Evolutionary conservation across 2,888 invertebrate genomes (phyloP), one percentile per base, ranked within the genome.

Genomic region (Megaustenia siamemsis): DNA sequence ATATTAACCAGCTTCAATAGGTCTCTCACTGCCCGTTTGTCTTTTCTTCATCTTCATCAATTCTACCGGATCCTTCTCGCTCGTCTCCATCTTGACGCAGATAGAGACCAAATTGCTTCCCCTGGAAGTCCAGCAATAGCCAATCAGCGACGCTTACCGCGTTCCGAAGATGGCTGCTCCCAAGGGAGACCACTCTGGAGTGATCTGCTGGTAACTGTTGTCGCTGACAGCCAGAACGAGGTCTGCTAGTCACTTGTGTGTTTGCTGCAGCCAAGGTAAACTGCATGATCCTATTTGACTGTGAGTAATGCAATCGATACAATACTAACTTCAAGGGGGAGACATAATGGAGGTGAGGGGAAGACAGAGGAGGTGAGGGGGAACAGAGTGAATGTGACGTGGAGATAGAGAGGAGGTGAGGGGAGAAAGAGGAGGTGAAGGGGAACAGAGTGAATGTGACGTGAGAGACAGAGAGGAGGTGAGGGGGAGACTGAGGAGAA

Each of bases 61-160:
- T 75, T 63, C 35, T 18, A 28, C 21, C 82, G 21, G 56, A 40
- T 53, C 38, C 12, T 15, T 43, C 75, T 82, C 75, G 45, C 75
- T 43, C 43, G 75, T 21, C 63, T 60, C 63, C 75, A 82, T 82
- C 82, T 63, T 82, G 63, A 73, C 71, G 71, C 40, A 73, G 82
- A 82, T 75, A 53, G 38, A 43, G 66, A 75, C 82, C 82, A 82
- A 82, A 82, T 75, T 82, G 82, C 82, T 60, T 63, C 35, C 43
- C 45, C 43, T 32, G 75, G 56, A 82, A 63, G 82, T 75, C 82
- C 82, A 75, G 75, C 56, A 60, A 45, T 75, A 75, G 60, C 75
- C 82, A 75, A 82, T 82, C 75, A 82, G 73, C 82, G 60, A 49
- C 71, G 71, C 73, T 73, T 56, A 56, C 40, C 40, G 82, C 82